phyloP scores from a whole-genome alignment of 2,797 vertebrate genomes.

The Brachyrhaphis roseni region DNA sequence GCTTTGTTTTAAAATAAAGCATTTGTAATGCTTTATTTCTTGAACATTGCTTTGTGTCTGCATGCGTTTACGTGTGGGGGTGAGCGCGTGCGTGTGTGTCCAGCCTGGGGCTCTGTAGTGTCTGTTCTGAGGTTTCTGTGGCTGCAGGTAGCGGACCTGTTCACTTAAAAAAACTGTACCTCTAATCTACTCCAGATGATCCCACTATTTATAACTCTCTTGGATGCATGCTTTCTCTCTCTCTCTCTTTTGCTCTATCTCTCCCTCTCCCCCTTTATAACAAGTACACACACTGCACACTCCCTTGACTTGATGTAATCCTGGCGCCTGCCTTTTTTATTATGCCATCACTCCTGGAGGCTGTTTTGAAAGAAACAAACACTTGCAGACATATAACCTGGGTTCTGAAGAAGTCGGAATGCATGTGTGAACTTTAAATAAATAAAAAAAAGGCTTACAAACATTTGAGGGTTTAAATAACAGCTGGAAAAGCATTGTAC shows the following conservation, averaged over 20 bases:
- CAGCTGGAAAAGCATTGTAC: neutral
- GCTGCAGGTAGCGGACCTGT: constrained; percentile 81
- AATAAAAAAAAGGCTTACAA: neutral
- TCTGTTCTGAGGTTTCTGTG: constrained; percentile 74
- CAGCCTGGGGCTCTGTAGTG: constrained; percentile 44
- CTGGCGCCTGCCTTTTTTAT: constrained; percentile 47
- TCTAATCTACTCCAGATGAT: constrained; percentile 81
- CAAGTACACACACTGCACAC: neutral
- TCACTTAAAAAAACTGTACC: constrained; percentile 78
- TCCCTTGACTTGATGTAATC: constrained; percentile 26
- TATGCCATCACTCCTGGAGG: constrained; percentile 42
- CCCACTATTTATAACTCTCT: constrained; percentile 73
- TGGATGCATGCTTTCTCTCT: constrained; percentile 9
- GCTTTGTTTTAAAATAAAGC: constrained; percentile 8
- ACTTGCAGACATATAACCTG: neutral
- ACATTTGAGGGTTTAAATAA: neutral
- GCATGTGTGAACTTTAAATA: neutral
- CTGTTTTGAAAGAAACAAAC: constrained; percentile 33
- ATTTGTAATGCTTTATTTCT: constrained; percentile 13
- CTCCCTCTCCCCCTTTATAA: neutral
- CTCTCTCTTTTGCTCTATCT: neutral
- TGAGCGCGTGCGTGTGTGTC: neutral
- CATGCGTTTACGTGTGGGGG: neutral
- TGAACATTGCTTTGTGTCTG: neutral
- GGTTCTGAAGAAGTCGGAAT: neutral